Percentiles rank a stretch among this genome's conserved stretches.
Evolutionary conservation across 2,888 invertebrate genomes (phyloP).

Genomic region (Pachycephus smyrnensis): DNA sequence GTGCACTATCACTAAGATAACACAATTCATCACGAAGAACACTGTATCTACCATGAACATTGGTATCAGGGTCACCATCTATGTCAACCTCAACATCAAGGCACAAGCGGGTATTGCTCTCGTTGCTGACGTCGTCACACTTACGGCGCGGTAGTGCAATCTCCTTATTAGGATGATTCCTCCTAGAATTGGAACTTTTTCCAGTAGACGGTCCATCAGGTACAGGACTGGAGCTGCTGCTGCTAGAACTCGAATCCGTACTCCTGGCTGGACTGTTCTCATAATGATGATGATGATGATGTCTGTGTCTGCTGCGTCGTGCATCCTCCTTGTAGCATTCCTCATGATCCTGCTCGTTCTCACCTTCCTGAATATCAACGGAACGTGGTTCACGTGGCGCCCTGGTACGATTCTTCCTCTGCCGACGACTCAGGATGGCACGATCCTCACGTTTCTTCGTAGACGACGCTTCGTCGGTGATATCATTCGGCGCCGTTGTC

Average conservation of each 20-base stretch:
- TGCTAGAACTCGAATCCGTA: conserved; percentile 18
- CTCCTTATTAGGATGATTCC: neutral
- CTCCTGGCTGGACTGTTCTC: conserved; percentile 26
- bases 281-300: conserved; percentile 25
- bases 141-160: conserved; percentile 27
- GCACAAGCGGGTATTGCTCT: neutral
- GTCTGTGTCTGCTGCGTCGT: conserved; percentile 8
- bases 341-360: conserved; percentile 32
- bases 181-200: neutral
- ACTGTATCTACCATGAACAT: conserved; percentile 44
- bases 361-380: conserved; percentile 33
- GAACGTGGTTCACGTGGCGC: conserved; percentile 41
- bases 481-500: conserved; percentile 9
- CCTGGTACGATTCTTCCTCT: conserved; percentile 68
- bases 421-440: conserved; percentile 69
- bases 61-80: neutral
- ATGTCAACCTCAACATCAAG: neutral
- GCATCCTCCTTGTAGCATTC: neutral
- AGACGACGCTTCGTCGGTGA: conserved; percentile 14
- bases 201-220: conserved; percentile 18
- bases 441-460: conserved; percentile 50
- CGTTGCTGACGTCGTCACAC: conserved; percentile 35
- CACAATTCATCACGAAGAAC: conserved; percentile 60
- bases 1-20: conserved; percentile 68
- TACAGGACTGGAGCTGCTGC: conserved; percentile 12